phyloP scores from a whole-genome alignment of 2,888 invertebrate genomes.

The Petrolisthes cinctipes region DNA sequence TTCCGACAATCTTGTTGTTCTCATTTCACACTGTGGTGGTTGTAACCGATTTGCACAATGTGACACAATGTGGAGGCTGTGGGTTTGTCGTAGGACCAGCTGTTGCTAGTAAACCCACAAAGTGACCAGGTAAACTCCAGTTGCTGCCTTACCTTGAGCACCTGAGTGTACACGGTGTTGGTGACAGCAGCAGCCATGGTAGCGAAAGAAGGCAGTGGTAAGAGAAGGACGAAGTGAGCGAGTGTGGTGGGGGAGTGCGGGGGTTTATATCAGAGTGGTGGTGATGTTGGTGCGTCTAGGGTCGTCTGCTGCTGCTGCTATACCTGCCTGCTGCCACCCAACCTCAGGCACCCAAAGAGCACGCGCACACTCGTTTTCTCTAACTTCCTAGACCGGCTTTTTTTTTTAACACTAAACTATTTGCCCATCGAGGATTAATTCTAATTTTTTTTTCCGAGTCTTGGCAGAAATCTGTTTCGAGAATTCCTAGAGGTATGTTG shows the following conservation, averaged over 20 bases:
- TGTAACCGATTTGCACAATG: too few species aligned
- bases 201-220: not conserved
- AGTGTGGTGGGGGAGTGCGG: not conserved
- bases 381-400: not conserved
- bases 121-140: too few species aligned
- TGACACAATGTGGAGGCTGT: too few species aligned
- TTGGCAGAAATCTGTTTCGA: not conserved
- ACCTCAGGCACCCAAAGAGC: not conserved
- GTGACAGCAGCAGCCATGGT: constrained; percentile 29
- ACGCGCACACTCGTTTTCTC: not conserved
- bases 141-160: constrained; percentile 20
- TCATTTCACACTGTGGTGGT: too few species aligned
- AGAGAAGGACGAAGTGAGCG: not conserved
- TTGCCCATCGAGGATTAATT: not conserved
- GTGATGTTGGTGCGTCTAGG: not conserved
- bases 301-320: constrained; percentile 29
- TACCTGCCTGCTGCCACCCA: not conserved
- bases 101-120: too few species aligned
- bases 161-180: constrained; percentile 18
- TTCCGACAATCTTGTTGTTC: not conserved
- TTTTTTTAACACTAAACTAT: not conserved
- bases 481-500: too few species aligned
- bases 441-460: not conserved
- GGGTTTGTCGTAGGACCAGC: too few species aligned
- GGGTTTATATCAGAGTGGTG: not conserved